phyloP scores from a whole-genome alignment of 2,888 invertebrate species.

The Synergus gifuensis region DNA sequence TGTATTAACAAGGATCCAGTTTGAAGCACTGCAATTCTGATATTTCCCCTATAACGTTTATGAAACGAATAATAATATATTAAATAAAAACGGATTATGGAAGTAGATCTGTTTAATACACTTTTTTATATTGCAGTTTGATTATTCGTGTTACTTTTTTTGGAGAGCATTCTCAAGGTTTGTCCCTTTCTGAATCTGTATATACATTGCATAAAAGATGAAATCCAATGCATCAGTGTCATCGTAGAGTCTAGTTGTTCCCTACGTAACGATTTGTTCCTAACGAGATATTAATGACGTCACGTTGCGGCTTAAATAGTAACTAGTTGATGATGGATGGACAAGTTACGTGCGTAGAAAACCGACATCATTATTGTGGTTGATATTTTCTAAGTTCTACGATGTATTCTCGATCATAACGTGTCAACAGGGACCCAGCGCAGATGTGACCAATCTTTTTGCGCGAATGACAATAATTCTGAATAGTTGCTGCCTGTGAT shows the following conservation, averaged over 20 bases:
- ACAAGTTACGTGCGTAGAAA: conserved; percentile 59
- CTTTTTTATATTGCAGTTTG: neutral
- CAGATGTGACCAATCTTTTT: conserved; percentile 36
- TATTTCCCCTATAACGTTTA: too few relatives aligned
- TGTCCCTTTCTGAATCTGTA: neutral
- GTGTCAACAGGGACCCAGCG: conserved; percentile 43
- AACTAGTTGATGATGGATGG: conserved; percentile 76
- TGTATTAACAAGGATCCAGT: too few relatives aligned
- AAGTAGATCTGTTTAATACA: neutral
- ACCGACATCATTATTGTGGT: conserved; percentile 62
- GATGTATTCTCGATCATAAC: conserved; percentile 64
- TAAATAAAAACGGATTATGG: too few relatives aligned
- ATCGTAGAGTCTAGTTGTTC: conserved; percentile 66
- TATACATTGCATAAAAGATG: conserved; percentile 46
- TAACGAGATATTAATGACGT: conserved; percentile 77
- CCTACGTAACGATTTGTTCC: conserved; percentile 66
- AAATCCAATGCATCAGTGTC: conserved; percentile 75
- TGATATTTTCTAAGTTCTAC: conserved; percentile 65
- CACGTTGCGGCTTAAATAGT: conserved; percentile 76
- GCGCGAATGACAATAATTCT: neutral
- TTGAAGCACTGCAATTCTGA: too few relatives aligned
- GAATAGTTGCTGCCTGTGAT: neutral
- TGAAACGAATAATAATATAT: neutral
- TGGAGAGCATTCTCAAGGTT: neutral
- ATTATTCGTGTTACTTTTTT: neutral